These are phyloP conservation scores for Drosophila maculinotata DNA, from an alignment of 2,888 invertebrate species.

Conservation along the genomic window DNA sequence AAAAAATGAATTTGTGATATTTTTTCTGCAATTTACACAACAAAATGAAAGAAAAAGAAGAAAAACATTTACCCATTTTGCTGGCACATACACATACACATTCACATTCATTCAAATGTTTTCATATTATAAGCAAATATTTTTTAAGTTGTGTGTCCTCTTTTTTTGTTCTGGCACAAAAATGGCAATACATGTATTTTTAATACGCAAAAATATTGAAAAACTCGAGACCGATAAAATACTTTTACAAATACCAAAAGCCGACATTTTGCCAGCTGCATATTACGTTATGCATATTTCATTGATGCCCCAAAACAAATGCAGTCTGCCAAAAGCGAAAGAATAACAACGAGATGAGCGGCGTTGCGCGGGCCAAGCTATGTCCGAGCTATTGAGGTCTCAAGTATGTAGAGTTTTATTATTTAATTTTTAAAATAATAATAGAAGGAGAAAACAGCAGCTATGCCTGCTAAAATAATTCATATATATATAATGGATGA, in stretches of 20 bases:
- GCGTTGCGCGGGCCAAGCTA: constrained; percentile 17
- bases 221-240: constrained; percentile 43
- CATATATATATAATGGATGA: not conserved
- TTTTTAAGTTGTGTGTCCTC: not conserved
- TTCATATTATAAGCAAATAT: not conserved
- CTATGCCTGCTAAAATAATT: too few species aligned
- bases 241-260: constrained; percentile 59
- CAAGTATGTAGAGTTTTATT: too few species aligned
- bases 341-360: not conserved
- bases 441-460: too few species aligned
- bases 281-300: constrained; percentile 64
- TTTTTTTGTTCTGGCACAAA: not conserved
- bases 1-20: too few species aligned
- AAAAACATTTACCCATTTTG: too few species aligned
- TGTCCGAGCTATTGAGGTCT: not conserved
- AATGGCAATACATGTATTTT: constrained; percentile 24
- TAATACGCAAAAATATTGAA: constrained; percentile 21
- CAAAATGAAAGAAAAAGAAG: too few species aligned
- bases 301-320: constrained; percentile 22
- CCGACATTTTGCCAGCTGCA: constrained; percentile 58
- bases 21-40: too few species aligned
- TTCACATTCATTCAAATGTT: not conserved
- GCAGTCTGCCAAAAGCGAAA: not conserved
- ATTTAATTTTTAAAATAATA: not conserved
- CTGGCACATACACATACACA: not conserved